These are phyloP conservation scores for Drosophila nigromelanica DNA, from an alignment of 1,140 invertebrate species.

Conservation along the genomic window DNA sequence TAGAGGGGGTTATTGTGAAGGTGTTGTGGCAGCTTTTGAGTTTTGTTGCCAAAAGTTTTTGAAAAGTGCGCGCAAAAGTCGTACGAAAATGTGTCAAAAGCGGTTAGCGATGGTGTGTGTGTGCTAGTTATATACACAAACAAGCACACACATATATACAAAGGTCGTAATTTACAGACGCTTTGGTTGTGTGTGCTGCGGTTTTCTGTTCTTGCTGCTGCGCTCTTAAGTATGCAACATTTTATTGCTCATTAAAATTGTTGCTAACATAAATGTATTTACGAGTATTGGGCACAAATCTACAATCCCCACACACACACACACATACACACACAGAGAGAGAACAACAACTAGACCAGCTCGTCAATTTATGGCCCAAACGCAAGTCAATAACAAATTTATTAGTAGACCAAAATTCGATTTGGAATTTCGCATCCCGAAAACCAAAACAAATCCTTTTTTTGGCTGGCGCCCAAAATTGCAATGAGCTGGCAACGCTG, in stretches of 20 bases:
- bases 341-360: neutral
- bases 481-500: slow-evolving; percentile 10
- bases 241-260: slow-evolving; percentile 76
- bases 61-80: slow-evolving; percentile 33
- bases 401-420: slow-evolving; percentile 13
- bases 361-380: neutral
- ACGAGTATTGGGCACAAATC: slow-evolving; percentile 20
- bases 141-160: slow-evolving; percentile 8
- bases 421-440: slow-evolving; percentile 5
- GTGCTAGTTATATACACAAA: neutral
- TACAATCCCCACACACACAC: neutral
- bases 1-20: slow-evolving; percentile 13
- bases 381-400: slow-evolving; percentile 32
- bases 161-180: slow-evolving; percentile 18
- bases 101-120: slow-evolving; percentile 6
- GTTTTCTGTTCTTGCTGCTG: slow-evolving; percentile 5
- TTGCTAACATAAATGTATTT: slow-evolving; percentile 51
- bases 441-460: slow-evolving; percentile 1
- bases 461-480: slow-evolving; percentile 4
- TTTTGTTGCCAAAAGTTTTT: slow-evolving; percentile 37
- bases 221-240: slow-evolving; percentile 66
- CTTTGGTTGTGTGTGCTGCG: slow-evolving; percentile 3
- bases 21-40: slow-evolving; percentile 26
- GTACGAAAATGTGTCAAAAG: slow-evolving; percentile 46
- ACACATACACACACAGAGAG: neutral